A percentile compares a stretch with the other conserved stretches of the same genome.
Conservation (phyloP, 2,113 vertebrate species). For the Mormoops blainvillei region DNA sequence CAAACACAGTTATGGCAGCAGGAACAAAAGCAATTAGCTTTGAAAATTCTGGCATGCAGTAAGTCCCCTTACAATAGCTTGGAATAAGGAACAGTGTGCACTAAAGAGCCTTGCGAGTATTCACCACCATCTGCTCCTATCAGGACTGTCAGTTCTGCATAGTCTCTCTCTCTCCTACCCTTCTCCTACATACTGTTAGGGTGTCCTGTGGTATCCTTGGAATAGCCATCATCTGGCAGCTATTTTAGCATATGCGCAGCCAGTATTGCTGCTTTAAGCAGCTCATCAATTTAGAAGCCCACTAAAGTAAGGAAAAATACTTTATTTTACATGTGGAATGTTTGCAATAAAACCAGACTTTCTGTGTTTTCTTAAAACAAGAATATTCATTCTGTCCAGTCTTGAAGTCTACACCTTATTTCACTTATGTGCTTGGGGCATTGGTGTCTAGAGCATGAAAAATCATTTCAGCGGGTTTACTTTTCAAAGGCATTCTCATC, state of each 20-base stretch:
- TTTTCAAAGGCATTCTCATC: conserved; percentile 40
- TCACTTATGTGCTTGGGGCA: not conserved
- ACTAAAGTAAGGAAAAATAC: not conserved
- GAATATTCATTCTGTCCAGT: not conserved
- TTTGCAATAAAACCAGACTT: not conserved
- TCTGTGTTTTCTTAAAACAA: conserved; percentile 22
- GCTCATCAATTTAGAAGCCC: not conserved
- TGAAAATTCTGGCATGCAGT: conserved; percentile 31
- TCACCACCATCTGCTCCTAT: not conserved
- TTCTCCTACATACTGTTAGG: not conserved
- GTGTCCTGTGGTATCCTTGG: not conserved
- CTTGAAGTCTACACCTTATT: not conserved
- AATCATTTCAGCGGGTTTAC: not conserved
- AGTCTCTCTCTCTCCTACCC: not conserved
- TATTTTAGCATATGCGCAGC: not conserved
- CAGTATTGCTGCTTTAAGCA: not conserved
- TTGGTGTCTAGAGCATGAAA: not conserved
- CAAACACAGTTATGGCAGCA: conserved; percentile 45
- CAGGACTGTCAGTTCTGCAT: conserved; percentile 24
- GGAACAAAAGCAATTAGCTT: conserved; percentile 58
- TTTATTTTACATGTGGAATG: not conserved
- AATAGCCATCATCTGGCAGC: conserved; percentile 43
- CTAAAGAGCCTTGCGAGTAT: not conserved
- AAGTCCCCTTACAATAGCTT: conserved; percentile 35
- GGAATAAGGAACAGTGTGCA: conserved; percentile 13